Evolutionary conservation across 2,797 vertebrate species (phyloP).

Genomic region (Spizella passerina): DNA sequence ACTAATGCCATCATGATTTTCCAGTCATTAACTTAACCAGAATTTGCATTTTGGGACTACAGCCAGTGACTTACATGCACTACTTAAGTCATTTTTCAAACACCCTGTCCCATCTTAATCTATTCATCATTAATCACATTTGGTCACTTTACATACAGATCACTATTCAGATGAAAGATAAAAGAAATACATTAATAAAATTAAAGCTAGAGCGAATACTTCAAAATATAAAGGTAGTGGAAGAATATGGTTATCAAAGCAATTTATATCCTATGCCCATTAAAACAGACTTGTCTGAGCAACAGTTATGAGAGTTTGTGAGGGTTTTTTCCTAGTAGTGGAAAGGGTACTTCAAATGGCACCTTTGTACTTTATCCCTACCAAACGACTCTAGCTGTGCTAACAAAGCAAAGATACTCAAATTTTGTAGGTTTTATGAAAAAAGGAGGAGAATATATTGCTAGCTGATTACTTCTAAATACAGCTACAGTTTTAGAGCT

Average conservation of each 20-base stretch:
- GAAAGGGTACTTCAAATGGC: neutral
- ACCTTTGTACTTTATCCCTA: neutral
- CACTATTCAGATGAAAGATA: conserved; percentile 81
- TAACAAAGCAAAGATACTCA: neutral
- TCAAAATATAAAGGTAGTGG: conserved; percentile 73
- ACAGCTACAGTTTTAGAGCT: neutral
- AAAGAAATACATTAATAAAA: conserved; percentile 83
- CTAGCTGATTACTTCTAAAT: neutral
- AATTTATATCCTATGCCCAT: conserved; percentile 43
- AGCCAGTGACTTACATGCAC: conserved; percentile 81
- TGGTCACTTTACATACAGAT: conserved; percentile 83
- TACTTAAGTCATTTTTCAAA: conserved; percentile 84
- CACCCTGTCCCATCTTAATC: conserved; percentile 82
- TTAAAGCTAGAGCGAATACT: conserved; percentile 70
- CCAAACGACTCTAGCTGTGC: neutral
- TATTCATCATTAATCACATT: conserved; percentile 85
- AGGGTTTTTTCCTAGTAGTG: neutral
- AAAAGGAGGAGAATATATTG: neutral
- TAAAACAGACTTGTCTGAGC: conserved; percentile 13
- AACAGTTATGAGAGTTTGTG: neutral
- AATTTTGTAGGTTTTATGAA: neutral
- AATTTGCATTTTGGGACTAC: conserved; percentile 85
- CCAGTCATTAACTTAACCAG: conserved; percentile 82
- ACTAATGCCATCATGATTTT: conserved; percentile 77
- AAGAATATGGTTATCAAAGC: conserved; percentile 65